Conservation (phyloP, 1,140 invertebrate species). For the Megalonaias nervosa region DNA sequence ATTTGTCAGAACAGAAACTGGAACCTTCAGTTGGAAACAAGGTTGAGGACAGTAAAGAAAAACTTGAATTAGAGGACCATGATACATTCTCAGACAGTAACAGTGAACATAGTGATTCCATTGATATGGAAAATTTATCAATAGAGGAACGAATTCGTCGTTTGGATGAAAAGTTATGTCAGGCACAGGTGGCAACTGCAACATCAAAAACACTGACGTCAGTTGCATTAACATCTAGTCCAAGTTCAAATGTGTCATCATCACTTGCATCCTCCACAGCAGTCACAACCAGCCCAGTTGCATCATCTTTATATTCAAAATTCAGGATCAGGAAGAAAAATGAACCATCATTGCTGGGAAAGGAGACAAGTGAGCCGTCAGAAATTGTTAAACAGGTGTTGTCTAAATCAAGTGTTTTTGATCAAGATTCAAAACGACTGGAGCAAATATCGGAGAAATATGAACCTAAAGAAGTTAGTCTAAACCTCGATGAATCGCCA, state of each 20-base stretch:
- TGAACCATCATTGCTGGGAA: conserved; percentile 52
- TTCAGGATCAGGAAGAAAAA: conserved; percentile 74
- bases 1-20: not conserved
- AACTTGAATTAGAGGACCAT: conserved; percentile 40
- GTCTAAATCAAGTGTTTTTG: conserved; percentile 90
- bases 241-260: conserved; percentile 37
- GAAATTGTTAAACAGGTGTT: conserved; percentile 94
- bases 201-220: conserved; percentile 34
- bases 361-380: conserved; percentile 79
- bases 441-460: conserved; percentile 91
- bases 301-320: conserved; percentile 53
- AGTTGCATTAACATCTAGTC: conserved; percentile 34
- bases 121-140: conserved; percentile 53
- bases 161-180: conserved; percentile 85
- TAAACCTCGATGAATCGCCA: conserved; percentile 31
- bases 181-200: conserved; percentile 42
- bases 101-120: conserved; percentile 34
- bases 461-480: conserved; percentile 75
- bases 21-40: not conserved
- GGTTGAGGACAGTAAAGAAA: conserved; percentile 11
- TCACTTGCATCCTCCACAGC: conserved; percentile 10
- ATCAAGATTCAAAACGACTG: conserved; percentile 93
- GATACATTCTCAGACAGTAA: conserved; percentile 57
- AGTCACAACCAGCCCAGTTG: conserved; percentile 12
- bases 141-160: conserved; percentile 90